Conservation (phyloP, 2,888 invertebrate species). For the Leucophenga maculata region DNA sequence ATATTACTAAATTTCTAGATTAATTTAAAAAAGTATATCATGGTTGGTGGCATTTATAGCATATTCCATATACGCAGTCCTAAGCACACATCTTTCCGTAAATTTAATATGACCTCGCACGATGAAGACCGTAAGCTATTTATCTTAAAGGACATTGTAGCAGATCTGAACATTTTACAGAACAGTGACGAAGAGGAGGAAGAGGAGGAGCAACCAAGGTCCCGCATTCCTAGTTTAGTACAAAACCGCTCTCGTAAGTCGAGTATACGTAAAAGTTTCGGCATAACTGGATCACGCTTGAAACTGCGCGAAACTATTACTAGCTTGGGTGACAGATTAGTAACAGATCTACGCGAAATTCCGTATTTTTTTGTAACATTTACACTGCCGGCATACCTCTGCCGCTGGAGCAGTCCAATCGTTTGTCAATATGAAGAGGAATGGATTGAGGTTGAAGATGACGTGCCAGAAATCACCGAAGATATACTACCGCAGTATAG, state of each 20-base stretch:
- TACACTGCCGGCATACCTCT: constrained; percentile 55
- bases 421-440: constrained; percentile 61
- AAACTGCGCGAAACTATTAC: neutral
- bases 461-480: neutral
- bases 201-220: too few species aligned
- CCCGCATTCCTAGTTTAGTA: neutral
- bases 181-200: neutral
- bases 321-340: neutral
- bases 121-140: constrained; percentile 45
- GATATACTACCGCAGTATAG: neutral
- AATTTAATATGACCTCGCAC: constrained; percentile 60
- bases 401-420: constrained; percentile 60
- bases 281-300: neutral
- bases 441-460: neutral
- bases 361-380: constrained; percentile 59
- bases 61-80: constrained; percentile 60
- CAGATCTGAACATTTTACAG: neutral
- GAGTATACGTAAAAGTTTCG: neutral
- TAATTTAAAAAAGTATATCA: constrained; percentile 58
- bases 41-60: constrained; percentile 66
- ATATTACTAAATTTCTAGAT: constrained; percentile 50
- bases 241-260: neutral
- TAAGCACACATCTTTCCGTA: constrained; percentile 45
- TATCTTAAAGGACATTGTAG: constrained; percentile 30
- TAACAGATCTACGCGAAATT: constrained; percentile 21